Conservation (phyloP, 2,888 invertebrate species). For the Drosophila ezoana region DNA sequence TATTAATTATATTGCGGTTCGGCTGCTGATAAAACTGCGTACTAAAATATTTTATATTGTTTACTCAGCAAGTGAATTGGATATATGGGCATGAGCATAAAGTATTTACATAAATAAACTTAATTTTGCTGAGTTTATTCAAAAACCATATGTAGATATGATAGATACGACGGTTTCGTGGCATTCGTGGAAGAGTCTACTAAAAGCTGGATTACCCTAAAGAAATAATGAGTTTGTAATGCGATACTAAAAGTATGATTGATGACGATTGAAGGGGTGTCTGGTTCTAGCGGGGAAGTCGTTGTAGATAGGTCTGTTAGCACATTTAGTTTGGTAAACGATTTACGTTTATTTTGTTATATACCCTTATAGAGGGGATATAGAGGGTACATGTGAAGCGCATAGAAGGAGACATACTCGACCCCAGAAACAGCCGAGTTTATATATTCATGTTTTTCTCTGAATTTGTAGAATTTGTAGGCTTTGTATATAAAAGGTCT, state of each 20-base stretch:
- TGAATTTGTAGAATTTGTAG: too few species aligned
- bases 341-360: too few species aligned
- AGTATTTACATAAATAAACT: background rate
- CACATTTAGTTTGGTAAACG: too few species aligned
- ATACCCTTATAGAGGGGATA: too few species aligned
- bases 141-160: constrained; percentile 1
- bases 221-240: background rate
- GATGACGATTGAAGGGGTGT: background rate
- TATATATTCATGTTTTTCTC: too few species aligned
- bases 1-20: constrained; percentile 10
- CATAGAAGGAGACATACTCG: too few species aligned
- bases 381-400: too few species aligned
- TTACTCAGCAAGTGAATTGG: constrained; percentile 38
- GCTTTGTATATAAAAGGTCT: too few species aligned
- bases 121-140: constrained; percentile 13
- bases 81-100: background rate
- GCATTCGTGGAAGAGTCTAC: background rate
- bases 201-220: background rate
- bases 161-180: background rate
- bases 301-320: background rate
- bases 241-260: background rate
- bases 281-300: background rate
- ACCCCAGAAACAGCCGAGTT: too few species aligned
- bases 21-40: constrained; percentile 44
- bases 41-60: constrained; percentile 21